Conservation (phyloP, 2,113 vertebrate genomes). For the Micronycteris hirsuta region DNA sequence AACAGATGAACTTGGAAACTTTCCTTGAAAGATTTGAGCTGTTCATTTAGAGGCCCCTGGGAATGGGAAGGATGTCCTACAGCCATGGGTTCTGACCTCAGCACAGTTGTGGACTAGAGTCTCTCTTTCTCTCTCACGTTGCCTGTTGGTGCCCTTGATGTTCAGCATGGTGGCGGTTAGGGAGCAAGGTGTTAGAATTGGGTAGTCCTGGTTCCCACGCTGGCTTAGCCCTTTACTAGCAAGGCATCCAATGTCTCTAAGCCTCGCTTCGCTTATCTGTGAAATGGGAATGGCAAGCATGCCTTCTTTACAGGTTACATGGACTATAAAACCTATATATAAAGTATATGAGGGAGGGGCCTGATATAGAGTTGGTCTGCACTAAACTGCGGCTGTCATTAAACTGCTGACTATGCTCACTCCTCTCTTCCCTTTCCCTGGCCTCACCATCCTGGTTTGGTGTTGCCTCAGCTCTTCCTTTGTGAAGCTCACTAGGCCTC, state of each 20-base stretch:
- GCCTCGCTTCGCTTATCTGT: not conserved
- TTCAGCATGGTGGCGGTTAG: not conserved
- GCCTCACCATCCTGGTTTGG: not conserved
- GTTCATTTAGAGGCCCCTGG: not conserved
- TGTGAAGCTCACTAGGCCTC: not conserved
- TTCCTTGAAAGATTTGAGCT: not conserved
- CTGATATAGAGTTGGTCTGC: not conserved
- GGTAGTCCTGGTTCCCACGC: not conserved
- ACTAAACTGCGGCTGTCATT: not conserved
- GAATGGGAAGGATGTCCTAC: not conserved
- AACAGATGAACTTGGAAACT: not conserved
- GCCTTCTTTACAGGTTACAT: not conserved
- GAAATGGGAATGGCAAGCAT: not conserved
- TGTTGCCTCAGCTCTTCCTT: not conserved
- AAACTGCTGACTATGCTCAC: not conserved
- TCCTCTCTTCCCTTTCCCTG: not conserved
- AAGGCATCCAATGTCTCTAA: not conserved
- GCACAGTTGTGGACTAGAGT: not conserved
- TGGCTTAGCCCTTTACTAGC: not conserved
- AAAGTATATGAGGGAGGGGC: not conserved
- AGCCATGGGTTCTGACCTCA: not conserved
- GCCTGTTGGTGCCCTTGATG: not conserved
- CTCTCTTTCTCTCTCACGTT: not conserved
- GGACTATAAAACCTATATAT: not conserved
- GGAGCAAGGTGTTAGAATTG: not conserved